These are phyloP conservation scores for Coilia nasus DNA, from an alignment of 2,797 vertebrate genomes.

Conservation along the genomic window DNA sequence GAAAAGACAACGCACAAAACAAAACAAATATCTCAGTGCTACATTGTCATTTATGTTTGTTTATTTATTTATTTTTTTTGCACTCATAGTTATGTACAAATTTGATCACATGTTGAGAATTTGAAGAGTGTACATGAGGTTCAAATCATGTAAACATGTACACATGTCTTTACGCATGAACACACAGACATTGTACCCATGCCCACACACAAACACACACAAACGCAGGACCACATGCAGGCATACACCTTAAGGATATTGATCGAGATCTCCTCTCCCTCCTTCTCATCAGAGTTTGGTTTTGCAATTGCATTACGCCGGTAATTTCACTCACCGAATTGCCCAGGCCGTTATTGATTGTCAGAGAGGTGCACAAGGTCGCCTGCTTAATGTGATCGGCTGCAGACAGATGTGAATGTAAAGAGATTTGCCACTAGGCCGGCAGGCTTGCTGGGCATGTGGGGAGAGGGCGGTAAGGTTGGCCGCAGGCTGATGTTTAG, in stretches of 20 bases:
- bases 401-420: slow-evolving; percentile 48
- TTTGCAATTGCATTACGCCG: slow-evolving; percentile 44
- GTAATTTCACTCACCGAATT: slow-evolving; percentile 38
- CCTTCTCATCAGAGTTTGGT: slow-evolving; percentile 42
- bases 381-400: slow-evolving; percentile 43
- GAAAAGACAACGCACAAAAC: neutral
- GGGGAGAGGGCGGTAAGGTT: neutral
- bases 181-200: neutral
- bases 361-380: slow-evolving; percentile 31
- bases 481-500: neutral
- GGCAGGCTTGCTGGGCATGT: neutral
- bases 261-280: slow-evolving; percentile 35
- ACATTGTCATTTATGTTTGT: neutral
- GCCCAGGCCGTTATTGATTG: slow-evolving; percentile 48
- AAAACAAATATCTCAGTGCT: neutral
- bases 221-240: slow-evolving; percentile 8
- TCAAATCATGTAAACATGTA: neutral
- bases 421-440: slow-evolving; percentile 45
- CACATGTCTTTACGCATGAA: slow-evolving; percentile 1
- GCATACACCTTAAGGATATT: slow-evolving; percentile 35
- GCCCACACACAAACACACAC: neutral
- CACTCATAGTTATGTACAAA: neutral
- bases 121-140: neutral
- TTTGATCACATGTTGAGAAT: neutral
- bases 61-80: neutral